Base-by-base conservation (phyloP, 2,888 invertebrate species). In the Hirtodrosophila cameraria region DNA sequence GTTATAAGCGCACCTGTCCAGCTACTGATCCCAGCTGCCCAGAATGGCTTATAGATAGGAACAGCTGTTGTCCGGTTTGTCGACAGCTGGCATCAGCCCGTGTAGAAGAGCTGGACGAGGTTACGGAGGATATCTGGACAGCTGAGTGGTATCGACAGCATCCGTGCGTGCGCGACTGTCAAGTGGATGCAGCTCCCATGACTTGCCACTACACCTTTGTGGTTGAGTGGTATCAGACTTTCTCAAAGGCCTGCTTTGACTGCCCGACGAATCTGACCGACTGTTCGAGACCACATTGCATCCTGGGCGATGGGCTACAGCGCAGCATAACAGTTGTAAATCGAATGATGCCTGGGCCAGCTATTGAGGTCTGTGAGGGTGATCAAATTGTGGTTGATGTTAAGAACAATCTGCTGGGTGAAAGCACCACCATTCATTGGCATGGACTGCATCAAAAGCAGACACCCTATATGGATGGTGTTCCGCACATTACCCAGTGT, bases 341-440 rank as follows among this genome's bases (percentile, higher is more conserved):
- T 91, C 93, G 97, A 70, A 94, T 94, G 91, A 93, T 97, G 93
- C 97, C 97, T 0, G 97, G 97, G 33, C 97, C 97, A 0, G 90
- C 94, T 0, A 94, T 97, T 48, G 95, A 97, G 93, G 97, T 97
- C 0, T 97, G 97, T 88, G 92, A 95, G 79, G 95, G 96, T n/a
- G 97, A 98, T 87, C 92, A 93, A 20, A 92, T 97, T 2, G 93
- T 96, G 18, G 96, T 97, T 0, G 96, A 97, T 84, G 95, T 97
- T 5, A 93, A 94, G 68, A 98, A 98, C 87, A 92, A 93, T 60
- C 89, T 97, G 89, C 92, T 94, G 86, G 94, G 95, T 0, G 96
- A 97, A 88, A 95, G 94, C 15, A 96, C 97, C 0, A 94, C 95
- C 0, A 94, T 98, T 13, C 98, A 98, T 87, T 98, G 97, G 97